Evolutionary conservation across 1,140 invertebrate species (phyloP).

Genomic region (Melipona quadrifasciata): DNA sequence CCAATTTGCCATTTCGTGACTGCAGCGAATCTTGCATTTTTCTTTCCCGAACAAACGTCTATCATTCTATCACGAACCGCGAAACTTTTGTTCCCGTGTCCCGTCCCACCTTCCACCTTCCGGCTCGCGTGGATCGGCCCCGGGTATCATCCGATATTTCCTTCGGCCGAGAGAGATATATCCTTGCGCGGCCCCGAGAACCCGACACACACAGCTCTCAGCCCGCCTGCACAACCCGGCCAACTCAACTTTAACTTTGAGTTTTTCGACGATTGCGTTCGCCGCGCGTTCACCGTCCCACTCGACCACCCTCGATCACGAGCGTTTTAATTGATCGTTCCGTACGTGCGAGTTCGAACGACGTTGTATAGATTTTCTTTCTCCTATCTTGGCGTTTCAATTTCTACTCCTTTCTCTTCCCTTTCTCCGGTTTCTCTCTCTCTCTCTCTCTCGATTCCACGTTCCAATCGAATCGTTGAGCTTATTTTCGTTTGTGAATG

Average conservation of each 20-base stretch:
- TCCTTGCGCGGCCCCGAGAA: slow-evolving; percentile 43
- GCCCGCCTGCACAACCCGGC: background rate
- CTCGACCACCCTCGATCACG: background rate
- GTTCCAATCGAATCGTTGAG: background rate
- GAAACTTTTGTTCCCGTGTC: slow-evolving; percentile 80
- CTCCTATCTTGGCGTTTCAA: background rate
- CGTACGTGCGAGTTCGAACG: background rate
- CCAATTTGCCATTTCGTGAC: slow-evolving; percentile 83
- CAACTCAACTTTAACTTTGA: slow-evolving; percentile 16
- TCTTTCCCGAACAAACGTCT: slow-evolving; percentile 82
- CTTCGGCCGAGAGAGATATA: slow-evolving; percentile 66
- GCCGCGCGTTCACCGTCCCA: background rate
- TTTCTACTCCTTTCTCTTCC: background rate
- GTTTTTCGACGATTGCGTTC: slow-evolving; percentile 25
- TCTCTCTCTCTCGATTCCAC: no score
- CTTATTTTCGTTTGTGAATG: background rate
- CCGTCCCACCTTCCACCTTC: slow-evolving; percentile 70
- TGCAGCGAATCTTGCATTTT: slow-evolving; percentile 83
- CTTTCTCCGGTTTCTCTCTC: background rate
- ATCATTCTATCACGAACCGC: slow-evolving; percentile 82
- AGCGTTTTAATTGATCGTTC: background rate
- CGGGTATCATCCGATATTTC: slow-evolving; percentile 68
- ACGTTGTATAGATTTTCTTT: background rate
- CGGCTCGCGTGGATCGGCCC: slow-evolving; percentile 63
- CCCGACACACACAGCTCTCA: background rate